Percentiles rank a stretch among this genome's conserved stretches.
Evolutionary conservation across 2,113 vertebrate species (phyloP).

Genomic region (Pseudopipra pipra): DNA sequence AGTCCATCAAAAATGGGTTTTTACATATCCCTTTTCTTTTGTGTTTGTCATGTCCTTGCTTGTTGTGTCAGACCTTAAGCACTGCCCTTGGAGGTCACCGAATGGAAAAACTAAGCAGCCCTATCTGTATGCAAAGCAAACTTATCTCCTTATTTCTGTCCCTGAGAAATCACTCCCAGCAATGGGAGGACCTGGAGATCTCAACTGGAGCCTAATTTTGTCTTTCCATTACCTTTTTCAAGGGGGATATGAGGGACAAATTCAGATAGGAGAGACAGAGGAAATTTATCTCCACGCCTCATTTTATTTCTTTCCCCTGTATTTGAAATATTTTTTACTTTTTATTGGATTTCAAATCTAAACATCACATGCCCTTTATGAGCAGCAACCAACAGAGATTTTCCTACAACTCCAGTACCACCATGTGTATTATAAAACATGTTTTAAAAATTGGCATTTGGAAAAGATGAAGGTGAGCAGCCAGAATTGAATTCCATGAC

Average conservation of each 20-base stretch:
- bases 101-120: not conserved
- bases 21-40: not conserved
- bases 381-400: not conserved
- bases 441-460: conserved; percentile 59
- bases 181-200: not conserved
- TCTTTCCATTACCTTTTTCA: not conserved
- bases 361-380: not conserved
- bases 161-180: not conserved
- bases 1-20: not conserved
- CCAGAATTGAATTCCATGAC: conserved; percentile 68
- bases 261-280: not conserved
- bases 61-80: not conserved
- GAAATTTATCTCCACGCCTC: not conserved
- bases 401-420: not conserved
- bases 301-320: not conserved
- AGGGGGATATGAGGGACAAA: not conserved
- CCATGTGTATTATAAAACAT: not conserved
- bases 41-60: not conserved
- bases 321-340: not conserved
- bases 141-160: not conserved
- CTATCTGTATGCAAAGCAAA: not conserved
- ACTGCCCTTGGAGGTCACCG: not conserved
- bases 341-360: not conserved
- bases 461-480: conserved; percentile 61
- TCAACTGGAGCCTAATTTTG: not conserved